Evolutionary conservation across 1,140 invertebrate species (phyloP).

Genomic region (Micrasema minimum): DNA sequence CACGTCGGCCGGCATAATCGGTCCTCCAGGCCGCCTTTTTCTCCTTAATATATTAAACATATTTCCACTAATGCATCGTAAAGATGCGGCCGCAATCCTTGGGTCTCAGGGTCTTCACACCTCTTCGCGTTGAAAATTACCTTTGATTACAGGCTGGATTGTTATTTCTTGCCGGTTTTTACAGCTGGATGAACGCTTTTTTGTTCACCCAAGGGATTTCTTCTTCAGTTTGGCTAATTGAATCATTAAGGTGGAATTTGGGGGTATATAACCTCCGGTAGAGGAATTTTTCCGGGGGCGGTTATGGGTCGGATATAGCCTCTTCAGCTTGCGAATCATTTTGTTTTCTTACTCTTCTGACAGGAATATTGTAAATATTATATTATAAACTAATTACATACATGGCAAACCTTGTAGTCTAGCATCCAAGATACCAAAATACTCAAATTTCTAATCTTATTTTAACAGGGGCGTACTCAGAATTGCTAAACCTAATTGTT

Average conservation of each 20-base stretch:
- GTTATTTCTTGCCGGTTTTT: conserved; percentile 42
- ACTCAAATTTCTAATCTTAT: no score
- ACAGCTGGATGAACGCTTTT: conserved; percentile 18
- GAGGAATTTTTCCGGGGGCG: conserved; percentile 18
- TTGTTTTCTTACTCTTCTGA: no score
- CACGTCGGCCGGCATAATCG: conserved; percentile 34
- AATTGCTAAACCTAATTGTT: no score
- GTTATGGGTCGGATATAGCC: background rate
- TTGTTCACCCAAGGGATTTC: conserved; percentile 39
- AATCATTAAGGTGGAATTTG: conserved; percentile 51
- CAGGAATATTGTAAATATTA: no score
- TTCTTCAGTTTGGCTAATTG: conserved; percentile 53
- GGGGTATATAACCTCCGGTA: conserved; percentile 45
- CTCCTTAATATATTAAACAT: conserved; percentile 38
- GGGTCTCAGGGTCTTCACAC: conserved; percentile 39
- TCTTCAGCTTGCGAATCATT: background rate
- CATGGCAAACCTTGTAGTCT: no score
- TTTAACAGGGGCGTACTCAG: no score
- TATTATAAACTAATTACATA: no score
- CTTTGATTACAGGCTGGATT: conserved; percentile 48
- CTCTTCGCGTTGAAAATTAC: conserved; percentile 51
- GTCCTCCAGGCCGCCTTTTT: conserved; percentile 17
- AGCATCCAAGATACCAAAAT: no score
- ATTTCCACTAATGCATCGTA: conserved; percentile 36
- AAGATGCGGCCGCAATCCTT: background rate